Evolutionary conservation across 1,140 invertebrate species (phyloP), one percentile per base, ranked within the genome.

Genomic region (Phortica variegata): DNA sequence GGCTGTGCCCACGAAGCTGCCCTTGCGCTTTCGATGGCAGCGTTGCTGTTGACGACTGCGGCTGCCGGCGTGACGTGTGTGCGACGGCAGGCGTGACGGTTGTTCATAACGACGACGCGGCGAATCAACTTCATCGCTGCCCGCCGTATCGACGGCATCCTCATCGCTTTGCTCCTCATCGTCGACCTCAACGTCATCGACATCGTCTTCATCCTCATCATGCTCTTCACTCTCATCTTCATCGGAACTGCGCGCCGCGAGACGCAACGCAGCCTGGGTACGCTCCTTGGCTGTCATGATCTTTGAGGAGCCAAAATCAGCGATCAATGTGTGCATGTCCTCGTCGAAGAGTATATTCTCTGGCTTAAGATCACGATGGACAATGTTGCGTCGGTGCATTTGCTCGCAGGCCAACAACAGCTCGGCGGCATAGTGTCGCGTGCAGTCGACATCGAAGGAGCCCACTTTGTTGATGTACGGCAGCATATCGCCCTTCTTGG

Each of bases 1-100:
- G 0, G 97, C 95, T 12, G 97, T 99, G n/a, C 97, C 96, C 4
- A 98, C 95, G 78, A 98, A 98, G 69, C 95, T 97, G 65, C 89
- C 90, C 56, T 82, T 83, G 41, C 88, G 77, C 44, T 77, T 36
- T 0, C 58, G 58, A 17, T 44, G 49, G 21, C 47, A 47, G 17
- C 15, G 8, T 18, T 43, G 42, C 21, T 17, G 23, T 26, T 31
- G 23, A 5, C 52, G 54, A 19, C 53, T 37, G 40, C 10, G 18
- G 21, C 7, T 48, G 34, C 16, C 46, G 50, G 21, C 47, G 51
- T 1, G 50, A 37, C 2, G 32, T 36, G 3, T 33, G 34, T 1
- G 39, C 43, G 8, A 40, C 23, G 26, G 51, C 49, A 0, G 16
- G 17, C 3, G 29, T 36, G 2, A 31, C 39, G 0, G 34, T 18